Evolutionary conservation across 2,888 invertebrate species (phyloP).

Genomic region (Caenorhabditis sinica): DNA sequence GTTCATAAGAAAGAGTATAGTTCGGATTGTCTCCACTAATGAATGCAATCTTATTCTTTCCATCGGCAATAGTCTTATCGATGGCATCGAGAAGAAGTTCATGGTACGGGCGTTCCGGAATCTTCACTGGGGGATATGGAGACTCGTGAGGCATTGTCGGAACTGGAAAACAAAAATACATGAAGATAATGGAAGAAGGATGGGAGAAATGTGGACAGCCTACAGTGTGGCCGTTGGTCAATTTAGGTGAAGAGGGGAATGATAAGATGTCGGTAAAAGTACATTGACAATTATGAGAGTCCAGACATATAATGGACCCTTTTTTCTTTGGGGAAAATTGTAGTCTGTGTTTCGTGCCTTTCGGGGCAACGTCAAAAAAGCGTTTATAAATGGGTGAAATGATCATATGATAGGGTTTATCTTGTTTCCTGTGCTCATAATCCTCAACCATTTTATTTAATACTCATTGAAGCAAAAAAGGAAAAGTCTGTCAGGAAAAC

Average conservation of each 20-base stretch:
- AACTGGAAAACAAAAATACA: not conserved
- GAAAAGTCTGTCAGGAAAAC: conserved; percentile 11
- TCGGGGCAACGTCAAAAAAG: not conserved
- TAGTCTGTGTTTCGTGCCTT: conserved; percentile 4
- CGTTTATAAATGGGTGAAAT: not conserved
- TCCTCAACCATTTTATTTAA: conserved; percentile 38
- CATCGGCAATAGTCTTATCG: conserved; percentile 61
- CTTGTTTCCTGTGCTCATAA: conserved; percentile 35
- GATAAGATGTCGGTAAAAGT: conserved; percentile 42
- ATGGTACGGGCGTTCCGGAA: conserved; percentile 69
- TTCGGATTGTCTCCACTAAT: conserved; percentile 68
- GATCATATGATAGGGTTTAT: conserved; percentile 44
- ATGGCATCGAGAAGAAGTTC: conserved; percentile 68
- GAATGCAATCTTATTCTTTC: conserved; percentile 72
- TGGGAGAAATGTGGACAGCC: not conserved
- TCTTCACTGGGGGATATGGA: conserved; percentile 67
- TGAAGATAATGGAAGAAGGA: not conserved
- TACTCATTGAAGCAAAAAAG: conserved; percentile 37
- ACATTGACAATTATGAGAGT: conserved; percentile 17
- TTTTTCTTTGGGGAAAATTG: not conserved
- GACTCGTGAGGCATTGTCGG: conserved; percentile 65
- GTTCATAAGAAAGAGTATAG: conserved; percentile 57
- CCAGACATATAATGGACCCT: conserved; percentile 35
- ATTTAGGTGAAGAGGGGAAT: conserved; percentile 34
- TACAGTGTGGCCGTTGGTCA: conserved; percentile 51